Evolutionary conservation across 2,888 invertebrate genomes (phyloP).

Genomic region (Aricia artaxerxes): DNA sequence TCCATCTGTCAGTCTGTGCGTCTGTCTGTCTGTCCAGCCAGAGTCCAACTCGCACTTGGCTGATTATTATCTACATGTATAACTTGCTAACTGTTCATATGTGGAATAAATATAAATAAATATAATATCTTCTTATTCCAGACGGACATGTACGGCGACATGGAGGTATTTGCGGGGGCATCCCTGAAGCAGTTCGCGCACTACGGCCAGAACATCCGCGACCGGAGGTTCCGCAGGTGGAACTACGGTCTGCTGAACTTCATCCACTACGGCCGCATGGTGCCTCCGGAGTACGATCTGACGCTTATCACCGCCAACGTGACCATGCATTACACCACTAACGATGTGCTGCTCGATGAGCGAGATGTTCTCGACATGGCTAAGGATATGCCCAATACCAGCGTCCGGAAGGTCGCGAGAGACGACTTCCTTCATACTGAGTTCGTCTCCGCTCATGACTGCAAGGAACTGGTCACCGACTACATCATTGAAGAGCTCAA

Average conservation of each 20-base stretch:
- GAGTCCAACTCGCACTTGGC: too few species aligned
- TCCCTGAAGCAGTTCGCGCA: constrained; percentile 61
- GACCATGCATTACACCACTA: constrained; percentile 59
- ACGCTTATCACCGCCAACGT: constrained; percentile 51
- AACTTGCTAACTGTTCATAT: too few species aligned
- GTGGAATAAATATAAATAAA: too few species aligned
- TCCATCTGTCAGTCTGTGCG: too few species aligned
- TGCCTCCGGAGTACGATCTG: constrained; percentile 56
- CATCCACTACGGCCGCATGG: constrained; percentile 47
- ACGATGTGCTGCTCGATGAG: constrained; percentile 54
- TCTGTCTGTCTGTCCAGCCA: too few species aligned
- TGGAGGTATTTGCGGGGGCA: constrained; percentile 47
- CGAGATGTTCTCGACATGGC: constrained; percentile 60
- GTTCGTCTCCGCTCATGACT: constrained; percentile 52
- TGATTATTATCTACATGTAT: too few species aligned
- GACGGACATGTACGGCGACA: constrained; percentile 15
- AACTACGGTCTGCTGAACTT: constrained; percentile 51
- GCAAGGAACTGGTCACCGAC: constrained; percentile 53
- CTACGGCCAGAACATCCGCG: constrained; percentile 62
- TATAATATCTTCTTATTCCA: neutral
- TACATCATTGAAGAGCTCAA: constrained; percentile 12
- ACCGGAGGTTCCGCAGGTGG: constrained; percentile 56
- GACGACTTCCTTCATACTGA: constrained; percentile 56
- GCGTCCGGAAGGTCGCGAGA: constrained; percentile 53
- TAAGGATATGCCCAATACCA: constrained; percentile 53